Evolutionary conservation across 1,140 invertebrate species (phyloP), one percentile per base, ranked within the genome.

Genomic region (Hormaphis cornu): DNA sequence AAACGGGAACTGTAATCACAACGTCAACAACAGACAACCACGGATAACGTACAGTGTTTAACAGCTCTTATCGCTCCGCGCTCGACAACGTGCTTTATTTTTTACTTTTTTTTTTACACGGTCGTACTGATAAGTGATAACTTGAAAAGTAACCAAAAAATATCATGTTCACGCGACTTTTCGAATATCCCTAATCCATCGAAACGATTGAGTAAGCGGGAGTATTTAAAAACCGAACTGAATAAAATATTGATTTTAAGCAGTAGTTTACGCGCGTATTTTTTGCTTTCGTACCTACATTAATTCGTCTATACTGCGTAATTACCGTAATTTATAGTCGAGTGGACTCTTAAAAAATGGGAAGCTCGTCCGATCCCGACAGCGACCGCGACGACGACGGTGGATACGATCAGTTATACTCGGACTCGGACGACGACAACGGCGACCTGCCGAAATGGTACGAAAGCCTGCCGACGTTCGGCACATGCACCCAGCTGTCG

Each of bases 141-240:
- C n/a, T n/a, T n/a, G n/a, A 37, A 58, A 40, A 40, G 6, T 58
- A 58, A 58, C 54, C 54, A 58, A 58, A 40, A 48, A 58, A 58
- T 24, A n/a, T n/a, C n/a, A n/a, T 24, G 16, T 14, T 26, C 20
- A 58, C 16, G 33, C 33, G 37, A 14, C 6, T 26, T 40, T 56
- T 58, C 26, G 14, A 58, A 58, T 24, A 26, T 50, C 28, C 20
- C n/a, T n/a, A n/a, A n/a, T n/a, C n/a, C n/a, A n/a, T n/a, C n/a
- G n/a, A n/a, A n/a, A n/a, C n/a, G n/a, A n/a, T n/a, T n/a, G n/a
- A n/a, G n/a, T n/a, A n/a, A n/a, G n/a, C n/a, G n/a, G n/a, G n/a
- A n/a, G n/a, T n/a, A n/a, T n/a, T n/a, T n/a, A n/a, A n/a, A n/a
- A n/a, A n/a, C n/a, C n/a, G n/a, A n/a, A n/a, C n/a, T n/a, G n/a